These are phyloP conservation scores for Salmo trutta DNA, from an alignment of 2,797 vertebrate genomes.

Conservation along the genomic window DNA sequence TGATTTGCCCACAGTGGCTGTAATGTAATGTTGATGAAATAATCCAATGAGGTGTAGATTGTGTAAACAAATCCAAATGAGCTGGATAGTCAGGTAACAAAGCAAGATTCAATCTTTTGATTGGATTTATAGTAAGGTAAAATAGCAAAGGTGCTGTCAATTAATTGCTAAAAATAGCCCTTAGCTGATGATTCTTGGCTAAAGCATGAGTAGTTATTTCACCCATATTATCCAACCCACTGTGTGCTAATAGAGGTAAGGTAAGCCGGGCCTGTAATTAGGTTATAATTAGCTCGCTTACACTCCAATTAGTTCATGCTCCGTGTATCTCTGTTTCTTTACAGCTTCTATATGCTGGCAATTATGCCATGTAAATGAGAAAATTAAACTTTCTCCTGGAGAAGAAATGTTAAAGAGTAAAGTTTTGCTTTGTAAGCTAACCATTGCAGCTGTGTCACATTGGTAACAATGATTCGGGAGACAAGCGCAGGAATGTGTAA, in stretches of 20 bases:
- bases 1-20: background rate
- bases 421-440: constrained; percentile 11
- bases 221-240: constrained; percentile 46
- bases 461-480: too few relatives aligned
- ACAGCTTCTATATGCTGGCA: constrained; percentile 48
- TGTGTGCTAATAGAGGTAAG: constrained; percentile 61
- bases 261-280: constrained; percentile 65
- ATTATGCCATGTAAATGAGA: constrained; percentile 41
- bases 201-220: constrained; percentile 54
- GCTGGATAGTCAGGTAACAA: background rate
- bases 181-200: constrained; percentile 52
- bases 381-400: constrained; percentile 27
- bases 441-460: background rate
- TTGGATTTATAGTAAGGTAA: constrained; percentile 2
- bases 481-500: too few relatives aligned
- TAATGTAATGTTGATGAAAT: constrained; percentile 19
- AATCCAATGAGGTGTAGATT: constrained; percentile 10
- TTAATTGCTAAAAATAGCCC: constrained; percentile 37
- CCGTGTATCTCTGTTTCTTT: constrained; percentile 51
- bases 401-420: constrained; percentile 23
- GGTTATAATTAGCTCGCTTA: constrained; percentile 66
- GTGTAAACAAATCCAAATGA: constrained; percentile 23
- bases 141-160: constrained; percentile 9
- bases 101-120: constrained; percentile 11
- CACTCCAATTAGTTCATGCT: constrained; percentile 59